Percentiles rank a stretch among this genome's conserved stretches.
Conservation (phyloP, 2,113 vertebrate genomes). For the Sapayoa aenigma region DNA sequence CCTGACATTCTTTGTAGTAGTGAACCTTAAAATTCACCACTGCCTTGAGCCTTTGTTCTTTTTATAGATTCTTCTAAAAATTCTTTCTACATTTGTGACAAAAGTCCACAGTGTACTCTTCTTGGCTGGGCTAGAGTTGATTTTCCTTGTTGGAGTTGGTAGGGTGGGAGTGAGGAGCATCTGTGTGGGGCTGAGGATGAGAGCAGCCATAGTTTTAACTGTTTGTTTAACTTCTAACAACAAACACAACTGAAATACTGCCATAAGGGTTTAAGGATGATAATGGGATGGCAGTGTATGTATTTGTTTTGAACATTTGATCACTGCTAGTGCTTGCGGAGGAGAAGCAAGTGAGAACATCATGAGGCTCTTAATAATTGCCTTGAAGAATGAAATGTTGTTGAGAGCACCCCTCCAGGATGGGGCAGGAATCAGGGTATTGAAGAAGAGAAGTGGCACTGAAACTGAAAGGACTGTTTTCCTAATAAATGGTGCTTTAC, state of each 20-base stretch:
- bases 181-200: neutral
- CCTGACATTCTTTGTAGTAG: neutral
- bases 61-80: neutral
- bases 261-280: neutral
- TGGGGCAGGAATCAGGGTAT: neutral
- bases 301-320: neutral
- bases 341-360: neutral
- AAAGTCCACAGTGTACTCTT: neutral
- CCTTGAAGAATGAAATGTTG: neutral
- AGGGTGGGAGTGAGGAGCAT: neutral
- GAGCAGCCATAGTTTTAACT: neutral
- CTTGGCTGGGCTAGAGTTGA: neutral
- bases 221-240: neutral
- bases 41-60: neutral
- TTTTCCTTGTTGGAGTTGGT: neutral
- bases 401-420: accelerated
- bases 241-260: neutral
- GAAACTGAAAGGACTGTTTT: neutral
- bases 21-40: neutral
- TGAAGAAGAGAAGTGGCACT: neutral
- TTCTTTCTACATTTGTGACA: neutral
- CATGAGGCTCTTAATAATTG: neutral
- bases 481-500: neutral
- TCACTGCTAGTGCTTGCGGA: neutral
- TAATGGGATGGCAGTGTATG: neutral